Conservation (phyloP, 2,113 vertebrate genomes). For the Antennarius striatus region DNA sequence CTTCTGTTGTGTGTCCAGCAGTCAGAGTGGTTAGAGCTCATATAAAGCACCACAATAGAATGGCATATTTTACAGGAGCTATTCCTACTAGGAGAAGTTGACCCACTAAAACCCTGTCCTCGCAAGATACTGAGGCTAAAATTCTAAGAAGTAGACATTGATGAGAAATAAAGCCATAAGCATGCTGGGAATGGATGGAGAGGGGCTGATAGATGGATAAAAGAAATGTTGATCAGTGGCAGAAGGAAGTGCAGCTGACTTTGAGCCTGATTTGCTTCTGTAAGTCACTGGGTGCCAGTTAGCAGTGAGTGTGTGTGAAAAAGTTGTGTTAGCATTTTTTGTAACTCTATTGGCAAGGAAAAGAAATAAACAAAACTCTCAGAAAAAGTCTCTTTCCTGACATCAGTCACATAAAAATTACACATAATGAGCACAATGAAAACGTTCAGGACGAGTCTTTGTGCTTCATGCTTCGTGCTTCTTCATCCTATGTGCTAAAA, state of each 20-base stretch:
- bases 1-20: conserved; percentile 34
- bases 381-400: neutral
- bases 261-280: conserved; percentile 51
- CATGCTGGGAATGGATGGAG: conserved; percentile 5
- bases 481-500: conserved; percentile 30
- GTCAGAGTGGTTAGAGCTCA: conserved; percentile 50
- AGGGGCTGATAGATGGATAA: conserved; percentile 29
- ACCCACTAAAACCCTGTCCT: conserved; percentile 41
- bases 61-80: conserved; percentile 59
- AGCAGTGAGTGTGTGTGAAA: conserved; percentile 23
- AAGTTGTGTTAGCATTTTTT: too few species aligned
- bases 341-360: too few species aligned
- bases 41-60: conserved; percentile 64
- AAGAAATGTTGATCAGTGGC: conserved; percentile 52
- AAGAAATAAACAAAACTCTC: too few species aligned
- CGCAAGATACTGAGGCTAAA: conserved; percentile 55
- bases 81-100: conserved; percentile 48
- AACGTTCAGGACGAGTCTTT: conserved; percentile 2
- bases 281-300: conserved; percentile 47
- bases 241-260: conserved; percentile 57
- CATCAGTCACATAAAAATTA: conserved; percentile 5
- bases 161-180: conserved; percentile 29
- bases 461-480: conserved; percentile 6
- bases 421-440: conserved; percentile 10
- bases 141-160: conserved; percentile 27